These are phyloP conservation scores for Lasioglossum villosulum DNA, from an alignment of 2,888 invertebrate species.

Conservation along the genomic window DNA sequence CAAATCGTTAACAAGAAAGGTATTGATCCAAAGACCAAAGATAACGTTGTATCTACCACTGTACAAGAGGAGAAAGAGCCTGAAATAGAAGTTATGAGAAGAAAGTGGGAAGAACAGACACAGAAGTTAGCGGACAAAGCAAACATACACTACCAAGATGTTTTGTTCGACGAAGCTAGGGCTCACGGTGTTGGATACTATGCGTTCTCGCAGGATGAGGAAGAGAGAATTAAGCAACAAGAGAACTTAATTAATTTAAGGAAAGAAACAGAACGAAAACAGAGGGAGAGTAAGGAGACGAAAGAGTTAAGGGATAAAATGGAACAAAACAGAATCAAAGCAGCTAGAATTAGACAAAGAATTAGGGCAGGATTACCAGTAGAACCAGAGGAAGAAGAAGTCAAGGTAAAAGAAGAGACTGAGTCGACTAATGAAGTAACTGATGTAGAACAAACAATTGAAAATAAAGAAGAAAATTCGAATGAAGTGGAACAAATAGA, in stretches of 20 bases:
- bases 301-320: constrained; percentile 88
- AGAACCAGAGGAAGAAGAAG: constrained; percentile 79
- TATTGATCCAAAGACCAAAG: constrained; percentile 14
- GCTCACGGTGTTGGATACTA: constrained; percentile 97
- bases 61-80: constrained; percentile 73
- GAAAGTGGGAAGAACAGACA: constrained; percentile 95
- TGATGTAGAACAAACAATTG: not conserved
- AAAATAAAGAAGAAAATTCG: constrained; percentile 56
- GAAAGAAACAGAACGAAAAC: constrained; percentile 89
- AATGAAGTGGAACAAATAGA: constrained; percentile 44
- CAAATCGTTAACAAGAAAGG: constrained; percentile 68
- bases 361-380: constrained; percentile 90
- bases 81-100: constrained; percentile 88
- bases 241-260: constrained; percentile 90
- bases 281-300: constrained; percentile 87
- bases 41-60: constrained; percentile 31
- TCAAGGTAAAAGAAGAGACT: constrained; percentile 69
- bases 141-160: constrained; percentile 96
- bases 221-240: constrained; percentile 92
- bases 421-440: constrained; percentile 34
- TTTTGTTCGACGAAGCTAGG: constrained; percentile 96
- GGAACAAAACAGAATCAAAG: constrained; percentile 89
- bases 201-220: constrained; percentile 94
- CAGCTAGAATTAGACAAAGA: constrained; percentile 90
- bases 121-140: constrained; percentile 89